Evolutionary conservation across 2,888 invertebrate species (phyloP), one percentile per base, ranked within the genome.

Genomic region (Zelleria hepariella): DNA sequence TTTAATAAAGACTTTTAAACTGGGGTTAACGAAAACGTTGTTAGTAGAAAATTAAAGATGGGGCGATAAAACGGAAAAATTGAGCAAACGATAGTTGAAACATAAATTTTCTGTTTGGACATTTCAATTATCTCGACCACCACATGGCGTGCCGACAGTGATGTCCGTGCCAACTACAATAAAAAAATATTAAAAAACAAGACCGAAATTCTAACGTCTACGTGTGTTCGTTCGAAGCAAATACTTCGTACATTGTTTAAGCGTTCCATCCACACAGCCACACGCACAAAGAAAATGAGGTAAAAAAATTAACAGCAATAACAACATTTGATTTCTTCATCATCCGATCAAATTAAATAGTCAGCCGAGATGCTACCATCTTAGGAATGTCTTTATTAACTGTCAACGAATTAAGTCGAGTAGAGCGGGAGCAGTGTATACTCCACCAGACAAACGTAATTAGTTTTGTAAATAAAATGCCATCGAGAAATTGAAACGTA

Each of bases 381-480:
- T 78, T 80, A 67, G 84, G 83, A 81, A 85, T 86, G 83, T 86
- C 86, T 87, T 84, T 86, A 88, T 87, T 87, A 86, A 82, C 87
- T 86, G 85, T 84, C 86, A 82, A 75, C 77, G 74, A 82, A 86
- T 86, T 58, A 82, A 70, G 75, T 72, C 72, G 75, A 49, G 58
- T 52, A 58, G 78, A 71, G 73, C 79, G 77, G 81, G 78, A 82
- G 86, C 82, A 79, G 79, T 80, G 81, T 82, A 82, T 82, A 86
- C 76, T 70, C 82, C 75, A 86, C 86, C 87, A 85, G 82, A 83
- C 84, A 86, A 82, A 86, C 82, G 83, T 88, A 86, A 88, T 88
- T 88, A 88, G 83, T 88, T 88, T 88, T 87, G 83, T 88, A 86
- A 86, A 88, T 88, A 86, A 86, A 87, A 86, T 87, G 81, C 85